phyloP scores from a whole-genome alignment of 2,888 invertebrate genomes.

The Orchesella flavescens region DNA sequence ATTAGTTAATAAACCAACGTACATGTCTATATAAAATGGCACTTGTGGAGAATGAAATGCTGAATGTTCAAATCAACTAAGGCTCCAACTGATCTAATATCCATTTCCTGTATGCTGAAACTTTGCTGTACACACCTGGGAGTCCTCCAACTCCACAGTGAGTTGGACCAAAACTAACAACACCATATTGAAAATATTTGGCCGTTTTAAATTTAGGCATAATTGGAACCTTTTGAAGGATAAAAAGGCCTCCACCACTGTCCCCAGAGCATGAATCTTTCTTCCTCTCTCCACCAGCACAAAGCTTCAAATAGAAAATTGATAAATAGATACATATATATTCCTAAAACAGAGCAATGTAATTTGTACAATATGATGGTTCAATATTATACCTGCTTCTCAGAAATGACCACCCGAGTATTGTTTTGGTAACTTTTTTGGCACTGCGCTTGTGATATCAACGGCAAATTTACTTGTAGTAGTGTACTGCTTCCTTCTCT shows the following conservation, averaged over 20 bases:
- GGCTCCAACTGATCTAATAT: conserved; percentile 71
- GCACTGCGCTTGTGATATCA: conserved; percentile 67
- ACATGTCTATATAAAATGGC: too few species aligned
- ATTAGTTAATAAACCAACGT: too few species aligned
- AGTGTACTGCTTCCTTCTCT: conserved; percentile 66
- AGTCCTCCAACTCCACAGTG: conserved; percentile 65
- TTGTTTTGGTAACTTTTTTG: conserved; percentile 66
- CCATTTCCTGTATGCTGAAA: conserved; percentile 68
- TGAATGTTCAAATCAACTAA: conserved; percentile 17
- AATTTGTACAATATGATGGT: not conserved
- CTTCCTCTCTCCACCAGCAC: conserved; percentile 69
- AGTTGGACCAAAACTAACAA: conserved; percentile 66
- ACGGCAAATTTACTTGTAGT: conserved; percentile 65
- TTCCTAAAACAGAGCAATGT: not conserved
- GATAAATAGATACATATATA: not conserved
- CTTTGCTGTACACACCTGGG: conserved; percentile 70
- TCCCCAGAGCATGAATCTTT: conserved; percentile 69
- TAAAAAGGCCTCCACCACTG: conserved; percentile 66
- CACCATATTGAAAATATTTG: conserved; percentile 70
- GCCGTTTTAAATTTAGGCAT: not conserved
- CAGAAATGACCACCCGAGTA: conserved; percentile 60
- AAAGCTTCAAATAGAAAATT: conserved; percentile 59
- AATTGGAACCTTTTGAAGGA: conserved; percentile 4
- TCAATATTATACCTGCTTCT: conserved; percentile 58
- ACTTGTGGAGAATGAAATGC: too few species aligned